Percentiles rank a stretch among this genome's conserved stretches.
Evolutionary conservation across 1,140 invertebrate genomes (phyloP).

Genomic region (Macrocentrus cingulum): DNA sequence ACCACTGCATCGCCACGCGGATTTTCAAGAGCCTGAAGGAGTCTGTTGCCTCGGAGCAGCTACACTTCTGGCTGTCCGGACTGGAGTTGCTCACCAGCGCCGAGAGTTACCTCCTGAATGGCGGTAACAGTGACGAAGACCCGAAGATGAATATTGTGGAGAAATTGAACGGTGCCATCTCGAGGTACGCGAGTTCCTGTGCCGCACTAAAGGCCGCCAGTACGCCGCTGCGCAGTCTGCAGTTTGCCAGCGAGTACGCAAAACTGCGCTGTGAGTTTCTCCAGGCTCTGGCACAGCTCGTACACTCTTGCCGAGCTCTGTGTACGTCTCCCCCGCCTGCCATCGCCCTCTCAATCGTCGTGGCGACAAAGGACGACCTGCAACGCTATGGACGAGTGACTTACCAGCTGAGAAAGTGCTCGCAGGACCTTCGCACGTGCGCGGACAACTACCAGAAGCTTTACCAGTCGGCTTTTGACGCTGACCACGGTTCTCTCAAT

Average conservation of each 20-base stretch:
- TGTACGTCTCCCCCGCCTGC: slow-evolving; percentile 91
- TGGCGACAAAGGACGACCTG: slow-evolving; percentile 77
- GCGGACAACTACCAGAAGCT: slow-evolving; percentile 79
- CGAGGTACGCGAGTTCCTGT: slow-evolving; percentile 67
- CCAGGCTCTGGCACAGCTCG: slow-evolving; percentile 72
- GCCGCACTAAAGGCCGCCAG: slow-evolving; percentile 74
- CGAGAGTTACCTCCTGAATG: slow-evolving; percentile 60
- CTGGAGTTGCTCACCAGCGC: slow-evolving; percentile 72
- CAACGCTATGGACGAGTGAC: slow-evolving; percentile 82
- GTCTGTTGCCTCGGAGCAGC: slow-evolving; percentile 83
- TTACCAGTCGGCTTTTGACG: slow-evolving; percentile 92
- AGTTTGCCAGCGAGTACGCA: slow-evolving; percentile 80
- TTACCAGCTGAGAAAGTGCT: slow-evolving; percentile 72
- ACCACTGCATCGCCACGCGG: slow-evolving; percentile 71
- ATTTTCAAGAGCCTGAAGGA: slow-evolving; percentile 70
- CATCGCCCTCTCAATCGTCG: slow-evolving; percentile 80
- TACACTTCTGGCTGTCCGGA: slow-evolving; percentile 86
- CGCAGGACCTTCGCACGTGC: slow-evolving; percentile 72
- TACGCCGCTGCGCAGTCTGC: slow-evolving; percentile 67
- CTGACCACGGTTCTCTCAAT: slow-evolving; percentile 80
- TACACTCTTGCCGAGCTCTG: slow-evolving; percentile 78
- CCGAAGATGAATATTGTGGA: slow-evolving; percentile 56
- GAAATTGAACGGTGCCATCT: slow-evolving; percentile 64
- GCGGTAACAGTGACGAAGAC: slow-evolving; percentile 40
- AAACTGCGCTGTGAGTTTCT: slow-evolving; percentile 76